Base-by-base conservation (phyloP, 2,888 invertebrate species). In the Eupeodes luniger region DNA sequence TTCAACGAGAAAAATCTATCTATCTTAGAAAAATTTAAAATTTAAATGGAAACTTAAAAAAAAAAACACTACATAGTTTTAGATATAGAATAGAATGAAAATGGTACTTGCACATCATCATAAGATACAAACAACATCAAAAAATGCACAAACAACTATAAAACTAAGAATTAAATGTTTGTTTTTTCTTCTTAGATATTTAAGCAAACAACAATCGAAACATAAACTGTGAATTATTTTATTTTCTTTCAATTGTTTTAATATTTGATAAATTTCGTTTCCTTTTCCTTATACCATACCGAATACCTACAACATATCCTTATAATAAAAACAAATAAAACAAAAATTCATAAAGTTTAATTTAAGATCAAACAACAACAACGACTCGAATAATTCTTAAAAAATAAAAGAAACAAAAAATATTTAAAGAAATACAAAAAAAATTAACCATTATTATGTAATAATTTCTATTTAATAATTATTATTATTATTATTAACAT, bases 201-300 rank as follows among this genome's bases (percentile, higher is more conserved):
- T 57, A 79, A 82, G 70, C 44, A 86, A 27, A 53, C 79, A 75
- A 79, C 78, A 82, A 86, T 79, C 82, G 74, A 79, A 86, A 82
- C 75, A 61, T 57, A 82, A 27, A 82, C 78, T 79, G 80, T 84
- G 74, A 80, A 84, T 47, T 62, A 16, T 11, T 2, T 16, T 3
- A 36, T 74, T 74, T 51, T 47, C 16, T 59, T 78, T 69, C 44
- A 19, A 27, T 3, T 27, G 27, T 27, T 27, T 40, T 64, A 5
- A n/a, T 36, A 36, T 62, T 40, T 62, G n/a, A 36, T 19, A 47
- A 2, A 67, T 62, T 55, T 69, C 36, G 47, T 57, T 69, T 66
- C 40, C 64, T 27, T 9, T 57, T 51, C 59, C 19, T 78, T 67
- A 27, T 27, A 27, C 27, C 27, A 27, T 72, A 66, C 53, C 19